A percentile compares a stretch with the other conserved stretches of the same genome.
Evolutionary conservation across 2,113 vertebrate species (phyloP).

Genomic region (Melierax canorus): DNA sequence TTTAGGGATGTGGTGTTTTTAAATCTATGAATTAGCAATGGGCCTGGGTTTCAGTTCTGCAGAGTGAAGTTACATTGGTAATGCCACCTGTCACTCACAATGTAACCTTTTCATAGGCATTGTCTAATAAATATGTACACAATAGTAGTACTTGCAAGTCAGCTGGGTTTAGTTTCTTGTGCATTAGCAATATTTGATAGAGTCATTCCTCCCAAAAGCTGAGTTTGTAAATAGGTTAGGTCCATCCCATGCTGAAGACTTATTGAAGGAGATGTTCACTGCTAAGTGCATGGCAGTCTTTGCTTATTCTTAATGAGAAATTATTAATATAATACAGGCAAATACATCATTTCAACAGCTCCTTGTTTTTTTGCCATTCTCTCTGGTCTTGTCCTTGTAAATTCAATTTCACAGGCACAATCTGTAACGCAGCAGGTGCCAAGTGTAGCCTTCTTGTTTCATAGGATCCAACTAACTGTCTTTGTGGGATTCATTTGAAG

Average conservation of each 20-base stretch:
- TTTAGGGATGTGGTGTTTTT: neutral
- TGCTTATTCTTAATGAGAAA: neutral
- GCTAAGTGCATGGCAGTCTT: neutral
- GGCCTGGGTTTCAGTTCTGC: neutral
- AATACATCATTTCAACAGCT: neutral
- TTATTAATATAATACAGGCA: neutral
- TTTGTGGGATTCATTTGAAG: slow-evolving; percentile 29
- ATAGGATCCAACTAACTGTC: slow-evolving; percentile 31
- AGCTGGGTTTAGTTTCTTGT: neutral
- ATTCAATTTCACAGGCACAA: slow-evolving; percentile 51
- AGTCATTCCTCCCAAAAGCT: neutral
- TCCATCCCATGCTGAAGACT: neutral
- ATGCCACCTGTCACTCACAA: neutral
- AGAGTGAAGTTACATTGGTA: neutral
- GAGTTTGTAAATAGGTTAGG: neutral
- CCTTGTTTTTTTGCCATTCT: slow-evolving; percentile 23
- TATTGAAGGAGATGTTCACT: neutral
- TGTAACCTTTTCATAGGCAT: neutral
- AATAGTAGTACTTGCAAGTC: neutral
- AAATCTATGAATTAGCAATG: neutral
- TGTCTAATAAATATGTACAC: neutral
- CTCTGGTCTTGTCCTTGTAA: slow-evolving; percentile 40
- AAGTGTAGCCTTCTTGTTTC: slow-evolving; percentile 51
- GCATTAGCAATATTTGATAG: neutral
- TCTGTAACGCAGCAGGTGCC: slow-evolving; percentile 51